Conservation (phyloP, 2,888 invertebrate genomes). For the Amphimallon solstitiale region DNA sequence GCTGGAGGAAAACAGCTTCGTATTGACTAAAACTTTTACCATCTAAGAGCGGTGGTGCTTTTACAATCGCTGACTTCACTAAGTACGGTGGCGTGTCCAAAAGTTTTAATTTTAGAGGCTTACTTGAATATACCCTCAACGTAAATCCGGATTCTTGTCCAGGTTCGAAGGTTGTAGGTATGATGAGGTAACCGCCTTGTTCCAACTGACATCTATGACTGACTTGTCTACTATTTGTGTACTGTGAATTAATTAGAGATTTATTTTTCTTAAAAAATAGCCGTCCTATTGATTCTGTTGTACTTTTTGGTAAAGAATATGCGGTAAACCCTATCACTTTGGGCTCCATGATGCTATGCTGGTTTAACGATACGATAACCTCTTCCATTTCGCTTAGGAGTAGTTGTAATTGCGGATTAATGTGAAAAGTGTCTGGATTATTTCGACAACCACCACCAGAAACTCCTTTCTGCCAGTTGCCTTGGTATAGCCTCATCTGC, state of each 20-base stretch:
- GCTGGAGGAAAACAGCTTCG: constrained; percentile 87
- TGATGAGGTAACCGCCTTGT: constrained; percentile 82
- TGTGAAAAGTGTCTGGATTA: constrained; percentile 91
- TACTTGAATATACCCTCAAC: constrained; percentile 81
- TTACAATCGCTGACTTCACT: constrained; percentile 79
- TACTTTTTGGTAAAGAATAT: constrained; percentile 77
- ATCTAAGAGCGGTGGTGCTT: constrained; percentile 76
- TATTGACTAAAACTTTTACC: constrained; percentile 84
- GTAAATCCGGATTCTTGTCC: constrained; percentile 91
- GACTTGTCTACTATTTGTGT: constrained; percentile 91
- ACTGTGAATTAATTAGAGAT: constrained; percentile 88
- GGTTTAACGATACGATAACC: constrained; percentile 85
- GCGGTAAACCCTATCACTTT: constrained; percentile 93
- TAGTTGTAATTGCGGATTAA: constrained; percentile 89
- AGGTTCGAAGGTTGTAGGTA: constrained; percentile 92
- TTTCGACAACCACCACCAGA: constrained; percentile 92
- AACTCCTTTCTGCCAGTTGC: constrained; percentile 87
- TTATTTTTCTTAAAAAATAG: constrained; percentile 87
- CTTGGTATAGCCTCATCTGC: constrained; percentile 89
- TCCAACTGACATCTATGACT: constrained; percentile 76
- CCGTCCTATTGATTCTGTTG: constrained; percentile 80
- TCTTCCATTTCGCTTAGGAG: constrained; percentile 82
- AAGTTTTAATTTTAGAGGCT: constrained; percentile 79
- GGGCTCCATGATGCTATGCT: constrained; percentile 91
- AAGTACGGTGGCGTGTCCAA: constrained; percentile 75